These are phyloP conservation scores for Harpagifer antarcticus DNA, from an alignment of 2,797 vertebrate genomes.

Conservation along the genomic window DNA sequence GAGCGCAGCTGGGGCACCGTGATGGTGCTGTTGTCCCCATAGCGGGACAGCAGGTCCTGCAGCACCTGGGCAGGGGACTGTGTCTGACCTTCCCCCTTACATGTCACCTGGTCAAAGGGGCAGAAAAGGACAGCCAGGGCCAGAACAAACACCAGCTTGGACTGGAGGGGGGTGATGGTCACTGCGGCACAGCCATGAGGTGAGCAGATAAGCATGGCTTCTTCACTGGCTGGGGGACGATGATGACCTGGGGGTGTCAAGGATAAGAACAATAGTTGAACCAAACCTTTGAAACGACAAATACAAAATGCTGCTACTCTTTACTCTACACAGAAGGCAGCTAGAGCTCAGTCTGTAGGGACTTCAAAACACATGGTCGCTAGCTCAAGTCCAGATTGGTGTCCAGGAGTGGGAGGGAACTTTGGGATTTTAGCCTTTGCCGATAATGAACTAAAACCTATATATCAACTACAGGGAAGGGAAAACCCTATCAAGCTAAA, in stretches of 20 bases:
- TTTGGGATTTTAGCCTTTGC: too few relatives aligned
- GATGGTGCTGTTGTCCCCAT: slow-evolving; percentile 88
- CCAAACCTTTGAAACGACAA: not conserved
- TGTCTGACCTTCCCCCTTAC: slow-evolving; percentile 54
- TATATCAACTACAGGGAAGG: too few relatives aligned
- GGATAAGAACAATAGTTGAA: not conserved
- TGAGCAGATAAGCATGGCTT: slow-evolving; percentile 77
- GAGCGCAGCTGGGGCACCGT: slow-evolving; percentile 89
- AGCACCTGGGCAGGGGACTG: slow-evolving; percentile 87
- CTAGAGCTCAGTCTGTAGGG: too few relatives aligned
- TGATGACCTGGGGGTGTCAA: slow-evolving; percentile 17
- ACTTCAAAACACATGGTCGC: too few relatives aligned
- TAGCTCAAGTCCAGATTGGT: too few relatives aligned
- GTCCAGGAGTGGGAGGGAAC: too few relatives aligned
- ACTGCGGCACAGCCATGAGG: slow-evolving; percentile 54
- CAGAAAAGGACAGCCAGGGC: slow-evolving; percentile 62
- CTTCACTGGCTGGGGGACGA: slow-evolving; percentile 29
- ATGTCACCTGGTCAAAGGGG: slow-evolving; percentile 45
- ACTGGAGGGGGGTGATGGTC: slow-evolving; percentile 5
- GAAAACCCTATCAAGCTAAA: too few relatives aligned
- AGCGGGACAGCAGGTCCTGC: slow-evolving; percentile 88
- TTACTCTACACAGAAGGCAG: too few relatives aligned
- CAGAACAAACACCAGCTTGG: slow-evolving; percentile 56
- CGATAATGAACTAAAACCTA: too few relatives aligned
- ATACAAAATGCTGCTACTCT: not conserved